phyloP scores from a whole-genome alignment of 2,888 invertebrate species.

The Dryobotodes eremita region DNA sequence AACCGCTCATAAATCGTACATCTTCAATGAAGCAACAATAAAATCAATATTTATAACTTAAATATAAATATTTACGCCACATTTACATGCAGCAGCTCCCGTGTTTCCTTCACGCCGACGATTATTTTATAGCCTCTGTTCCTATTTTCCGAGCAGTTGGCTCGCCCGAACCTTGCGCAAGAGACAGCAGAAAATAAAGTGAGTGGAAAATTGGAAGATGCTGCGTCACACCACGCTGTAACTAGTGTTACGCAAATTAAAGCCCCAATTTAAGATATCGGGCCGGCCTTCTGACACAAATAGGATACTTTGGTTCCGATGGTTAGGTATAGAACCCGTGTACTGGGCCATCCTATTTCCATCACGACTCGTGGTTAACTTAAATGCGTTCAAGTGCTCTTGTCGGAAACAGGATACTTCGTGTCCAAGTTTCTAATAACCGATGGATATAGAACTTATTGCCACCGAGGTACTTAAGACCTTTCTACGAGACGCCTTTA shows the following conservation, averaged over 20 bases:
- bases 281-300: constrained; percentile 72
- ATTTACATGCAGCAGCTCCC: constrained; percentile 27
- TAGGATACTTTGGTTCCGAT: constrained; percentile 52
- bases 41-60: constrained; percentile 28
- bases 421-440: constrained; percentile 16
- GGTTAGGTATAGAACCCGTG: constrained; percentile 45
- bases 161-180: constrained; percentile 80
- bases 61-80: constrained; percentile 38
- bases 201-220: constrained; percentile 76
- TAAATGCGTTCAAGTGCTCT: constrained; percentile 27
- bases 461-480: neutral
- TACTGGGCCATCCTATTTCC: constrained; percentile 64
- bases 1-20: constrained; percentile 9
- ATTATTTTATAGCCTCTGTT: constrained; percentile 70
- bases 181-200: constrained; percentile 82
- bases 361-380: constrained; percentile 53
- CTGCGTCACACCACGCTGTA: constrained; percentile 75
- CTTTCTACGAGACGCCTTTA: neutral
- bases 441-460: neutral
- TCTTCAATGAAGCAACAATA: constrained; percentile 26
- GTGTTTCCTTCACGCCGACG: constrained; percentile 70
- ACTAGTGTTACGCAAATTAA: constrained; percentile 82
- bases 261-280: constrained; percentile 74
- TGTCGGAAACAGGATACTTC: constrained; percentile 31
- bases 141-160: constrained; percentile 69